Evolutionary conservation across 2,113 vertebrate species (phyloP).

Genomic region (Tupaia chinensis): DNA sequence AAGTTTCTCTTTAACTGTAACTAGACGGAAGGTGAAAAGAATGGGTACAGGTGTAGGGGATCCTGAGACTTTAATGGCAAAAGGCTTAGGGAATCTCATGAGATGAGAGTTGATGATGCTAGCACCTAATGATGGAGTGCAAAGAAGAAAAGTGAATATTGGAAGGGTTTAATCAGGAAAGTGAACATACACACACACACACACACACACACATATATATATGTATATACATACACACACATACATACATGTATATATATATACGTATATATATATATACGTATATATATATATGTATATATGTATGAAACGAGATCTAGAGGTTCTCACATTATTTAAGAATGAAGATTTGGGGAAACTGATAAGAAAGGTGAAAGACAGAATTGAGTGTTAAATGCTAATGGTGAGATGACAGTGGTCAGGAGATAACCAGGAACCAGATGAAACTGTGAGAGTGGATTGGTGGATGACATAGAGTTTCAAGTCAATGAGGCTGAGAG

Average conservation of each 20-base stretch:
- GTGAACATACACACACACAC: background rate
- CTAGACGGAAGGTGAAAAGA: background rate
- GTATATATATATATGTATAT: too few relatives aligned
- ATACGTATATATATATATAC: too few relatives aligned
- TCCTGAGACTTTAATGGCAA: background rate
- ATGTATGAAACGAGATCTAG: background rate
- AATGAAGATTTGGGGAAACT: background rate
- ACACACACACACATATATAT: too few relatives aligned
- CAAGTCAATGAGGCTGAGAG: fast-evolving
- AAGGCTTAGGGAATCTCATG: background rate
- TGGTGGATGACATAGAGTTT: background rate
- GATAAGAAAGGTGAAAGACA: background rate
- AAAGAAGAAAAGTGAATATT: background rate
- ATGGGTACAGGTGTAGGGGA: background rate
- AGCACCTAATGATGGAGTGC: background rate
- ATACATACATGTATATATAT: too few relatives aligned
- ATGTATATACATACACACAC: too few relatives aligned
- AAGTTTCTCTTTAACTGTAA: background rate
- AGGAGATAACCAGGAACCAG: background rate
- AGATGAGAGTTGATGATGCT: background rate
- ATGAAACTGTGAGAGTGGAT: background rate
- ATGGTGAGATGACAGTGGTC: background rate
- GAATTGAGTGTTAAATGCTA: background rate
- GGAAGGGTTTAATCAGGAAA: background rate
- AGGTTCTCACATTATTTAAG: background rate